Evolutionary conservation across 2,113 vertebrate species (phyloP), one percentile per base, ranked within the genome.

Genomic region (Hassar affinis): DNA sequence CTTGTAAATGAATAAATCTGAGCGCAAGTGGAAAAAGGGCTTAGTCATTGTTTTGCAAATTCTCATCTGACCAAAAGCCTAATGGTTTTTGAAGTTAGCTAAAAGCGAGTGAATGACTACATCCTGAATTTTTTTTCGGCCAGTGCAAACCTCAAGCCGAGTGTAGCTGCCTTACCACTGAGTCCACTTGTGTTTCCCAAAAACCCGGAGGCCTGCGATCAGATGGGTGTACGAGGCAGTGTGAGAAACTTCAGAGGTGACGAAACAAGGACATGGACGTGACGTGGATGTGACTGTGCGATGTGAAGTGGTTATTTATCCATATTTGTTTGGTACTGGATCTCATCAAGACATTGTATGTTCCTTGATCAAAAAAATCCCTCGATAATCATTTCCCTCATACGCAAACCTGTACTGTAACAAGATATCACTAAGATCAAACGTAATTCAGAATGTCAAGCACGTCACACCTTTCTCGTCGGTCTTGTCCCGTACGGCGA

Each of bases 401-500:
- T 20, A 20, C n/a, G 0, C 30, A 33, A 52, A 8, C 4, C 25
- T n/a, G 14, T 17, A 15, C n/a, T n/a, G 22, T 22, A 35, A 18
- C 68, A 25, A 25, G 10, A 10, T 35, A 45, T 42, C 25, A 11
- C 66, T 12, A 25, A 12, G 66, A 68, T 38, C 0, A 68, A 66
- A 12, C 1, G 45, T 49, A 49, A n/a, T 72, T 72, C 17, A 33
- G 15, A 52, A 52, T 11, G 9, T 49, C n/a, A 35, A 47, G 45
- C 15, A 11, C 12, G 2, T 38, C 76, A 83, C 87, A 99, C 97
- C 93, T 91, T 96, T 98, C 89, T 97, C 96, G 87, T 98, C 97
- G 64, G 93, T 93, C 92, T 96, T 97, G 89, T 98, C 97, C 86
- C 93, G 95, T 86, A 98, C 89, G 79, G 96, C 97, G 74, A 98